A percentile compares a stretch with the other conserved stretches of the same genome.
Evolutionary conservation across 2,113 vertebrate genomes (phyloP).

Genomic region (Alligator sinensis): DNA sequence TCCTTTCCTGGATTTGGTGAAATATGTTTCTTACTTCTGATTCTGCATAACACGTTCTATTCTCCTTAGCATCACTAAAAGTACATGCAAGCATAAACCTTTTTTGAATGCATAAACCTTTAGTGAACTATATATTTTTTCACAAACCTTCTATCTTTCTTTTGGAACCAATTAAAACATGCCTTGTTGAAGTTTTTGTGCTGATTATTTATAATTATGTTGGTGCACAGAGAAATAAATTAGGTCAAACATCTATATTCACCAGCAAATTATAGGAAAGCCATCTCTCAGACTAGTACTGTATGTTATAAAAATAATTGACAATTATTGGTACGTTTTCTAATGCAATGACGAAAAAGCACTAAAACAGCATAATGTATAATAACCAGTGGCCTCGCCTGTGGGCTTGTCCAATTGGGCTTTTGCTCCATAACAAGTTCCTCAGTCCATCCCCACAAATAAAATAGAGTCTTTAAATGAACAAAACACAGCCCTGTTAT

Average conservation of each 20-base stretch:
- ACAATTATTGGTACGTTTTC: background rate
- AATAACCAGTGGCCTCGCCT: no score
- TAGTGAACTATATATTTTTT: background rate
- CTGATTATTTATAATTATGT: background rate
- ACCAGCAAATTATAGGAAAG: background rate
- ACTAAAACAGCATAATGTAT: background rate
- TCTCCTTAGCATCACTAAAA: rapidly evolving
- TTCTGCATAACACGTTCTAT: background rate
- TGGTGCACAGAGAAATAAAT: background rate
- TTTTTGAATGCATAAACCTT: background rate
- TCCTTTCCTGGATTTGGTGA: background rate
- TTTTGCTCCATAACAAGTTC: no score
- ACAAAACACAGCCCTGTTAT: no score
- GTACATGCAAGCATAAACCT: rapidly evolving
- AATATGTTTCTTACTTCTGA: background rate
- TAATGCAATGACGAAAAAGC: background rate
- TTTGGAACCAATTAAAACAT: background rate
- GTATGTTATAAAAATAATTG: background rate
- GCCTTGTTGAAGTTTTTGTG: background rate
- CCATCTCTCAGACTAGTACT: background rate
- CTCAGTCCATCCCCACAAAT: no score
- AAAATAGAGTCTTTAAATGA: no score
- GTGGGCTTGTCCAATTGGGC: no score
- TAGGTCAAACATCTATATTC: background rate
- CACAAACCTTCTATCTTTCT: background rate